phyloP scores from a whole-genome alignment of 2,113 vertebrate species.

The Pseudonaja textilis region DNA sequence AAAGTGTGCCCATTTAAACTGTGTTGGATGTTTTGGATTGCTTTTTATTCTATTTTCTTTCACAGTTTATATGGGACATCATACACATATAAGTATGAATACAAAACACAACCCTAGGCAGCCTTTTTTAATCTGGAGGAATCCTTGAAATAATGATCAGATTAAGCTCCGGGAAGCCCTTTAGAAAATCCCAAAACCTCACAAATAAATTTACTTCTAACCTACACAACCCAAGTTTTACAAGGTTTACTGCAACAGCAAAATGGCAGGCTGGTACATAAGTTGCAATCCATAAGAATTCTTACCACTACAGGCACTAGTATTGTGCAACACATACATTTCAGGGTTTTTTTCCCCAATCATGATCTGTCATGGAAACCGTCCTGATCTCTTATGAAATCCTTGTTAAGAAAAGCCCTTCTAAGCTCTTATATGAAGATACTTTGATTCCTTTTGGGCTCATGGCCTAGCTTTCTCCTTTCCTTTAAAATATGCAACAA shows the following conservation, averaged over 20 bases:
- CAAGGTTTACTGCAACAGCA: neutral
- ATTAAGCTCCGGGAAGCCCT: neutral
- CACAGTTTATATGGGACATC: neutral
- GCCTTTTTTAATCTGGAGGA: neutral
- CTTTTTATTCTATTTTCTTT: neutral
- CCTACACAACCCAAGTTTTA: neutral
- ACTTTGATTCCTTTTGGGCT: neutral
- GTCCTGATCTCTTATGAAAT: neutral
- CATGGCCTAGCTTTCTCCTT: neutral
- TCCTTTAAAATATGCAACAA: neutral
- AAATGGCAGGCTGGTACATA: neutral
- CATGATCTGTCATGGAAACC: neutral
- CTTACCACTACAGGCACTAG: neutral
- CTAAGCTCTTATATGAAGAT: neutral
- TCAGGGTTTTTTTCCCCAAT: neutral
- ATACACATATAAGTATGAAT: neutral
- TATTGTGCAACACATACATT: neutral
- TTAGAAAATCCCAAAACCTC: neutral
- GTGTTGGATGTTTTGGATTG: neutral
- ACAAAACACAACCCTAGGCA: neutral
- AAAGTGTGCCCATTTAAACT: neutral
- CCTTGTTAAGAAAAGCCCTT: neutral
- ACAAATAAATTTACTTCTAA: neutral
- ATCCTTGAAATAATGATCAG: neutral
- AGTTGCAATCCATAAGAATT: neutral